Conservation (phyloP, 2,888 invertebrate species). For the Agrenia bidenticulata region DNA sequence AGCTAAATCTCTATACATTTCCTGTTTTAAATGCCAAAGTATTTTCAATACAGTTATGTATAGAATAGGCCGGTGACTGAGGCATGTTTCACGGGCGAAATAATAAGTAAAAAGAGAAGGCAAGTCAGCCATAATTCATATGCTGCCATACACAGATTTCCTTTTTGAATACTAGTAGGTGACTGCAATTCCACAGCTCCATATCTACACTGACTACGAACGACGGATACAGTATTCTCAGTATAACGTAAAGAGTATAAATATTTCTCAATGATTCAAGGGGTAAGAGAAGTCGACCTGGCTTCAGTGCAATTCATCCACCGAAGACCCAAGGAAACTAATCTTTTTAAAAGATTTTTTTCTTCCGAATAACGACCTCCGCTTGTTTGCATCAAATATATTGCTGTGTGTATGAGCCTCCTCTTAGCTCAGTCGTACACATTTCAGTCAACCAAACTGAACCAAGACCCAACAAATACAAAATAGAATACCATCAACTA, state of each 20-base stretch:
- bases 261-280: too few species aligned
- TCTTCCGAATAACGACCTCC: constrained; percentile 20
- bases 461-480: too few species aligned
- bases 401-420: not conserved
- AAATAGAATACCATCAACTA: too few species aligned
- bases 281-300: too few species aligned
- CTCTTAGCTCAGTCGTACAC: not conserved
- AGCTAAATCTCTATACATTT: too few species aligned
- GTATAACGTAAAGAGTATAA: too few species aligned
- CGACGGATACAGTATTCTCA: too few species aligned
- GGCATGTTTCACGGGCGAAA: constrained; percentile 5
- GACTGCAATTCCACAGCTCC: too few species aligned
- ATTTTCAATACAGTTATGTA: not conserved
- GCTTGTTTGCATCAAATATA: constrained; percentile 5
- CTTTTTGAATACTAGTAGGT: too few species aligned
- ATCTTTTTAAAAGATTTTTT: constrained; percentile 33
- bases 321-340: constrained; percentile 25
- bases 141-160: constrained; percentile 15
- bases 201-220: too few species aligned
- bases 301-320: constrained; percentile 5
- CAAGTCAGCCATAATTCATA: constrained; percentile 16
- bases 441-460: too few species aligned
- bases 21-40: not conserved
- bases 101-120: constrained; percentile 6
- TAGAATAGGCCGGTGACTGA: not conserved